Evolutionary conservation across 2,113 vertebrate genomes (phyloP).

Genomic region (Cyphomyrus plagiostoma): DNA sequence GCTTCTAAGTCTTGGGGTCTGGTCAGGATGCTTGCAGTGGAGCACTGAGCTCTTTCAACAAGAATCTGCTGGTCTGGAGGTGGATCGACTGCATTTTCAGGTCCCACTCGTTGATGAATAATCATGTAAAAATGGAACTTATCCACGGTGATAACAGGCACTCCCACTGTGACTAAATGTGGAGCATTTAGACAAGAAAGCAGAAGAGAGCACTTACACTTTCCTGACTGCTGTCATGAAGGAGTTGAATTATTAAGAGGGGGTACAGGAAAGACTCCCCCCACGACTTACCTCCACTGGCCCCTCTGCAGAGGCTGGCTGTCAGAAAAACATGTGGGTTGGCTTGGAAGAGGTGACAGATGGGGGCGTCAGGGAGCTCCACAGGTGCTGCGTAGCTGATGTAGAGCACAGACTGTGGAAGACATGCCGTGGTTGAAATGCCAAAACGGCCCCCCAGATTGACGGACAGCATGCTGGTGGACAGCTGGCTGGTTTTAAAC

Average conservation of each 20-base stretch:
- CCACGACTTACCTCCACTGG: not conserved
- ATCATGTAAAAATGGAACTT: not conserved
- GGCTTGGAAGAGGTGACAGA: slow-evolving; percentile 4
- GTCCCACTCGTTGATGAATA: not conserved
- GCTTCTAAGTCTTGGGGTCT: not conserved
- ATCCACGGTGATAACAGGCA: not conserved
- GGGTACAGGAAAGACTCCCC: not conserved
- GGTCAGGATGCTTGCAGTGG: not conserved
- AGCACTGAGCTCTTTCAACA: not conserved
- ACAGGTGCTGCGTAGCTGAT: slow-evolving; percentile 13
- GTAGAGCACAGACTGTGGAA: not conserved
- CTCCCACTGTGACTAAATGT: not conserved
- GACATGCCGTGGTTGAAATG: not conserved
- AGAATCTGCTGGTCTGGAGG: not conserved
- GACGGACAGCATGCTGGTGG: not conserved
- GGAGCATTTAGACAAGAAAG: not conserved
- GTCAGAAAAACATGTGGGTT: not conserved
- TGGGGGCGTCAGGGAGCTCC: not conserved
- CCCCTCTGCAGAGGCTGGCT: not conserved
- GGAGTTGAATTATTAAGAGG: not conserved
- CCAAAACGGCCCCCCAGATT: not conserved
- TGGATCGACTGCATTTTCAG: not conserved
- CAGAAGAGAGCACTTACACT: not conserved
- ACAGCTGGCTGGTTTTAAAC: not conserved
- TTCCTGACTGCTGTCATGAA: not conserved